phyloP scores from a whole-genome alignment of 2,888 invertebrate species.

The Isotomurus palustris region DNA sequence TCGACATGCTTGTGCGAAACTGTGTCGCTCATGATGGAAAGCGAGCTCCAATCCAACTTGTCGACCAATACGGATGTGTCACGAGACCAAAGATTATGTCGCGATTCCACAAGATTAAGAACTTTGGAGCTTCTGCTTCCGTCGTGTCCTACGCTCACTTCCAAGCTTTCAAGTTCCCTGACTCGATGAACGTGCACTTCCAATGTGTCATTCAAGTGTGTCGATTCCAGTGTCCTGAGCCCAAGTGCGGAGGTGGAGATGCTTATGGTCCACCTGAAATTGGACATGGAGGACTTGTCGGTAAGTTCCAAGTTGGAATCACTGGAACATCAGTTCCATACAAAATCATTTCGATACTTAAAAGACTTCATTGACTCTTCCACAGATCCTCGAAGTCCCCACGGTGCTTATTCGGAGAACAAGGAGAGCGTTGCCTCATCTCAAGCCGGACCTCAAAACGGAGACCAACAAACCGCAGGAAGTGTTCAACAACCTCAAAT shows the following conservation, averaged over 20 bases:
- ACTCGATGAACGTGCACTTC: slow-evolving; percentile 95
- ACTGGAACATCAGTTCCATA: neutral
- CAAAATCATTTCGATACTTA: neutral
- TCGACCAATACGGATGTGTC: slow-evolving; percentile 89
- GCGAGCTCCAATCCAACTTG: slow-evolving; percentile 84
- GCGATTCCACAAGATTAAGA: slow-evolving; percentile 91
- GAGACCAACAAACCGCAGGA: slow-evolving; percentile 22
- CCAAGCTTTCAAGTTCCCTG: slow-evolving; percentile 95
- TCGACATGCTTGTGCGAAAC: slow-evolving; percentile 90
- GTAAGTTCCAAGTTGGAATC: slow-evolving; percentile 8
- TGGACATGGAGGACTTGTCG: slow-evolving; percentile 46
- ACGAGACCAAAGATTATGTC: slow-evolving; percentile 88
- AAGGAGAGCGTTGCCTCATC: slow-evolving; percentile 77
- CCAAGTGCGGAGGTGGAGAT: slow-evolving; percentile 67
- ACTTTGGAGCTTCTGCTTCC: slow-evolving; percentile 89
- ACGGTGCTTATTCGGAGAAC: slow-evolving; percentile 76
- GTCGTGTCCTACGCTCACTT: slow-evolving; percentile 93
- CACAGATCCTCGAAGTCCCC: slow-evolving; percentile 82
- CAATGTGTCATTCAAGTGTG: slow-evolving; percentile 94
- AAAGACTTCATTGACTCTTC: slow-evolving; percentile 44
- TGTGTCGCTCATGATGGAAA: slow-evolving; percentile 94
- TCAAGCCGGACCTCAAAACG: slow-evolving; percentile 49
- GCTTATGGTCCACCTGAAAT: slow-evolving; percentile 48
- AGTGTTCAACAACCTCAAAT: slow-evolving; percentile 26
- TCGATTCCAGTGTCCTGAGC: slow-evolving; percentile 87